A percentile compares a stretch with the other conserved stretches of the same genome.
These are phyloP conservation scores for Drosophila jambulina DNA, from an alignment of 1,140 invertebrate species.

Conservation along the genomic window DNA sequence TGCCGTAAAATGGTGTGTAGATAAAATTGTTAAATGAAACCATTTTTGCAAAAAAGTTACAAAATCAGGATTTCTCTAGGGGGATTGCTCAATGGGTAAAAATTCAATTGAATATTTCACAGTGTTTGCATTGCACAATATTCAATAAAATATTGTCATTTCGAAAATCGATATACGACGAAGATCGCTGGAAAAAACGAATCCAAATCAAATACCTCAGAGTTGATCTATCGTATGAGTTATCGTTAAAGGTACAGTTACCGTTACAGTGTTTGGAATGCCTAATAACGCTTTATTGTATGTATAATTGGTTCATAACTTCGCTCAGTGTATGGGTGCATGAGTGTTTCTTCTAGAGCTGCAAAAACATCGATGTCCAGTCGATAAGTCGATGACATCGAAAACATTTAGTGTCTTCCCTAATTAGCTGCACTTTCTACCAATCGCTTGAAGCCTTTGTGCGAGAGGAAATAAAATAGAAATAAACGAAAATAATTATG, in stretches of 20 bases:
- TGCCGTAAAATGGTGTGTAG: conserved; percentile 49
- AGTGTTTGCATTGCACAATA: conserved; percentile 57
- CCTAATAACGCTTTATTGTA: conserved; percentile 55
- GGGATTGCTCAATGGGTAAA: conserved; percentile 50
- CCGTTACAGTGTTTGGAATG: conserved; percentile 60
- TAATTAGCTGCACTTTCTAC: conserved; percentile 3
- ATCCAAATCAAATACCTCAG: conserved; percentile 23
- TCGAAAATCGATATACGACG: conserved; percentile 46
- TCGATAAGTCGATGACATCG: not conserved
- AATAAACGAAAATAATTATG: not conserved
- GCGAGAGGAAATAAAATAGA: not conserved
- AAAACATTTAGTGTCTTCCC: not conserved
- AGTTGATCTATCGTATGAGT: conserved; percentile 22
- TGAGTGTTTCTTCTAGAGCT: conserved; percentile 16
- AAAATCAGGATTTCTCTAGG: conserved; percentile 47
- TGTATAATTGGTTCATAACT: conserved; percentile 70
- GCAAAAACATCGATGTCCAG: conserved; percentile 1
- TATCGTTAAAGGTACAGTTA: conserved; percentile 56
- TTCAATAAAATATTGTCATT: conserved; percentile 77
- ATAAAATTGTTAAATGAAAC: conserved; percentile 63
- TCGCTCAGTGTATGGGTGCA: conserved; percentile 26
- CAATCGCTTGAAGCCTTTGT: conserved; percentile 3
- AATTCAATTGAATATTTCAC: conserved; percentile 47
- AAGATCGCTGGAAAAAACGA: conserved; percentile 27
- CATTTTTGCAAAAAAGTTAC: conserved; percentile 49